Conservation (phyloP, 2,888 invertebrate species). For the Melanostoma mellinum region DNA sequence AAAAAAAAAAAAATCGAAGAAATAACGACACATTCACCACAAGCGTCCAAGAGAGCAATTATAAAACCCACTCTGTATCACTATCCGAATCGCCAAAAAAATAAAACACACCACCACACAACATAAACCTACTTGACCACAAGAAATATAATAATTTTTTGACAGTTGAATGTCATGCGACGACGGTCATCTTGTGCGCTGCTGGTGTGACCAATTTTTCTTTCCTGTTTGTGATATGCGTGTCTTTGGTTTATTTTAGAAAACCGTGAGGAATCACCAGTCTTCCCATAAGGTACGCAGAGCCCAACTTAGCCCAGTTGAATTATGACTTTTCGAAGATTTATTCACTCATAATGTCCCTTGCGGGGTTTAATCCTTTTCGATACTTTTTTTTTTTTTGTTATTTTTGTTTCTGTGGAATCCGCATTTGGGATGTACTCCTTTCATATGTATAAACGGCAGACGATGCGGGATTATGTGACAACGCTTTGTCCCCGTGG, state of each 20-base stretch:
- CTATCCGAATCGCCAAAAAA: conserved; percentile 6
- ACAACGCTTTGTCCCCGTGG: conserved; percentile 61
- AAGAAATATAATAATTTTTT: conserved; percentile 48
- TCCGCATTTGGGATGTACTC: conserved; percentile 19
- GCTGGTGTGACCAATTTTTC: conserved; percentile 65
- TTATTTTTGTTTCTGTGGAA: conserved; percentile 39
- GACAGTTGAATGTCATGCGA: conserved; percentile 69
- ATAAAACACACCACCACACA: not conserved
- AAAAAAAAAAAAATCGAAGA: not conserved
- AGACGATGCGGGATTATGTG: conserved; percentile 58
- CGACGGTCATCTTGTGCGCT: conserved; percentile 20
- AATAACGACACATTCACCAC: conserved; percentile 14
- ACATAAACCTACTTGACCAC: conserved; percentile 42
- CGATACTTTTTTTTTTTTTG: conserved; percentile 40
- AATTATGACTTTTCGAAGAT: conserved; percentile 70
- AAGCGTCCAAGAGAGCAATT: conserved; percentile 36
- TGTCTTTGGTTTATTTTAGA: not conserved
- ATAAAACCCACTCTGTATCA: conserved; percentile 35
- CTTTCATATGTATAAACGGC: not conserved
- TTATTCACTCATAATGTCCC: conserved; percentile 72
- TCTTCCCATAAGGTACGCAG: conserved; percentile 24
- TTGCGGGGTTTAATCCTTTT: conserved; percentile 66
- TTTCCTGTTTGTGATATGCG: conserved; percentile 33
- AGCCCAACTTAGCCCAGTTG: conserved; percentile 23
- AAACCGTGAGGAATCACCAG: conserved; percentile 15